Percentiles rank a stretch among this genome's conserved stretches.
phyloP scores from a whole-genome alignment of 2,113 vertebrate species.

The Actenoides hombroni region DNA sequence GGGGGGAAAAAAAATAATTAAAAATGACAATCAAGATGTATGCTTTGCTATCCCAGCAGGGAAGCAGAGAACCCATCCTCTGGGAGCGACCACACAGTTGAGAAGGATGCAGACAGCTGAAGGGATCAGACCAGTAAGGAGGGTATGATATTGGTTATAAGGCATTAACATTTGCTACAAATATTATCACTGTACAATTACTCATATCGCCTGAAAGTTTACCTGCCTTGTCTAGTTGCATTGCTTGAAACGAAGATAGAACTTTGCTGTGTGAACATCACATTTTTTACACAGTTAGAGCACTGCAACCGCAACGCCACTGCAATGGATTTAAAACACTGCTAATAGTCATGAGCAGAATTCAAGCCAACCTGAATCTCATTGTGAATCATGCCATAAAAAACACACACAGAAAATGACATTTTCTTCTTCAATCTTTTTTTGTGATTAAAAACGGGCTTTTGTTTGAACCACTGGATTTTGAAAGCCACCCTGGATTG shows the following conservation, averaged over 20 bases:
- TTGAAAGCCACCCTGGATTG: not conserved
- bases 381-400: not conserved
- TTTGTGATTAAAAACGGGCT: constrained; percentile 12
- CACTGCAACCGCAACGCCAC: not conserved
- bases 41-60: not conserved
- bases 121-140: not conserved
- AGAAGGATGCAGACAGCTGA: fast-evolving
- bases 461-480: not conserved
- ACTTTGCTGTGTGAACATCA: not conserved
- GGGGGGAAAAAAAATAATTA: not conserved
- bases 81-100: fast-evolving
- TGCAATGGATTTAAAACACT: not conserved
- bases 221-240: not conserved
- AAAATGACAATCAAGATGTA: not conserved
- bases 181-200: not conserved
- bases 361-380: not conserved
- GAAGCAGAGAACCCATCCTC: not conserved
- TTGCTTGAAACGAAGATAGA: not conserved
- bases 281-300: not conserved
- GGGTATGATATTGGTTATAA: not conserved
- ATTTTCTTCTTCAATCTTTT: not conserved
- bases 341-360: not conserved
- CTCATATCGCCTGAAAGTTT: not conserved
- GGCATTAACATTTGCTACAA: not conserved
- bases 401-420: not conserved